These are phyloP conservation scores for Schrankia costaestrigalis DNA, from an alignment of 2,888 invertebrate genomes.

Conservation along the genomic window DNA sequence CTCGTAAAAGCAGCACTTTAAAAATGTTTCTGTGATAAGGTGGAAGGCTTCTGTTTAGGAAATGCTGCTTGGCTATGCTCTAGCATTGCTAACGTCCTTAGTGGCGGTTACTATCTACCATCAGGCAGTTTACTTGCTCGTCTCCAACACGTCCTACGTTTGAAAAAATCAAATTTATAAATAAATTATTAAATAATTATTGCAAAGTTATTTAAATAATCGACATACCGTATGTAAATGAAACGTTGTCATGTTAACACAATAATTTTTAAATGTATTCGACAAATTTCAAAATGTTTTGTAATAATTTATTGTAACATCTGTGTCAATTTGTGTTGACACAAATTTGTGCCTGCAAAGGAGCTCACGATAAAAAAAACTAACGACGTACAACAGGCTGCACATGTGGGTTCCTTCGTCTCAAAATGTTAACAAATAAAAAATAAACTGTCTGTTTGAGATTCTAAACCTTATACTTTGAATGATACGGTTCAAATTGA, in stretches of 20 bases:
- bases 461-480: conserved; percentile 18
- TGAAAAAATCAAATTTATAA: no score
- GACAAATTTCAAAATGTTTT: conserved; percentile 30
- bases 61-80: no score
- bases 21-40: no score
- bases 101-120: no score
- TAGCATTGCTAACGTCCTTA: no score
- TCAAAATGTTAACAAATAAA: conserved; percentile 44
- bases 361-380: conserved; percentile 55
- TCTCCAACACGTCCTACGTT: no score
- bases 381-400: conserved; percentile 59
- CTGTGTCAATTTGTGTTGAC: conserved; percentile 71
- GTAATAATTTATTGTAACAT: conserved; percentile 56
- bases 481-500: no score
- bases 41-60: no score
- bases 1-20: no score
- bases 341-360: conserved; percentile 54
- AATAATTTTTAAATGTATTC: conserved; percentile 15
- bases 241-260: conserved; percentile 21
- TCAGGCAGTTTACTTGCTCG: no score
- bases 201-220: conserved; percentile 1
- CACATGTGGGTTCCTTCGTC: conserved; percentile 63
- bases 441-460: conserved; percentile 20
- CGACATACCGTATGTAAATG: conserved; percentile 26
- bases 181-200: no score